phyloP scores from a whole-genome alignment of 1,140 invertebrate species.

The Belonocnema kinseyi region DNA sequence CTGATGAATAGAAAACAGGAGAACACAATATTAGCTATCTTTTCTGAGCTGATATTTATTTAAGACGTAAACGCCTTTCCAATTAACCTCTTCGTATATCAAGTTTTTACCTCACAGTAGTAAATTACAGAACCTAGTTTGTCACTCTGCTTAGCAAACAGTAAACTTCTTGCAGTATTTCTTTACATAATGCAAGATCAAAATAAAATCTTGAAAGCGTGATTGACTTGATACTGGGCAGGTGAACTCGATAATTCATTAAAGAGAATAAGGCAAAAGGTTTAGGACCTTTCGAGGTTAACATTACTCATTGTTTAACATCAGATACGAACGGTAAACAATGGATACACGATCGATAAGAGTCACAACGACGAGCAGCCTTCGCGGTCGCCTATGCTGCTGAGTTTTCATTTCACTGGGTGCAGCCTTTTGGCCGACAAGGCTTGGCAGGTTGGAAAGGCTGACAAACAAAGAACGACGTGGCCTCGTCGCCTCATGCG shows the following conservation, averaged over 20 bases:
- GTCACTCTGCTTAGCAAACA: neutral
- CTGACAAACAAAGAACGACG: constrained; percentile 54
- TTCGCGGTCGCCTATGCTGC: constrained; percentile 9
- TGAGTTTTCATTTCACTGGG: constrained; percentile 24
- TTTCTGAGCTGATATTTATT: neutral
- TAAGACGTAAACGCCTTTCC: neutral
- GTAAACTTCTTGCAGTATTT: neutral
- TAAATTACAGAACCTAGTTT: neutral
- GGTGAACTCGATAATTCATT: neutral
- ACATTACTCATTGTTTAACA: neutral
- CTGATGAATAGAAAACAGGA: neutral
- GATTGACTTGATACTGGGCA: neutral
- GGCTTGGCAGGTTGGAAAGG: constrained; percentile 41
- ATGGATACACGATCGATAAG: constrained; percentile 12
- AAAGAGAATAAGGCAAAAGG: neutral
- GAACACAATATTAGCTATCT: neutral
- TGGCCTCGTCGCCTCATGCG: constrained; percentile 50
- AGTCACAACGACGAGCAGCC: constrained; percentile 27
- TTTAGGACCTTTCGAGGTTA: neutral
- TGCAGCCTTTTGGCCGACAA: constrained; percentile 37
- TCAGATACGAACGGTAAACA: constrained; percentile 26
- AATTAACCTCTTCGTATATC: neutral
- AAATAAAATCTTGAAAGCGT: neutral
- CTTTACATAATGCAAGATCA: neutral
- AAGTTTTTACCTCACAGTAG: neutral